Conservation (phyloP, 2,113 vertebrate genomes). For the Etheostoma spectabile region DNA sequence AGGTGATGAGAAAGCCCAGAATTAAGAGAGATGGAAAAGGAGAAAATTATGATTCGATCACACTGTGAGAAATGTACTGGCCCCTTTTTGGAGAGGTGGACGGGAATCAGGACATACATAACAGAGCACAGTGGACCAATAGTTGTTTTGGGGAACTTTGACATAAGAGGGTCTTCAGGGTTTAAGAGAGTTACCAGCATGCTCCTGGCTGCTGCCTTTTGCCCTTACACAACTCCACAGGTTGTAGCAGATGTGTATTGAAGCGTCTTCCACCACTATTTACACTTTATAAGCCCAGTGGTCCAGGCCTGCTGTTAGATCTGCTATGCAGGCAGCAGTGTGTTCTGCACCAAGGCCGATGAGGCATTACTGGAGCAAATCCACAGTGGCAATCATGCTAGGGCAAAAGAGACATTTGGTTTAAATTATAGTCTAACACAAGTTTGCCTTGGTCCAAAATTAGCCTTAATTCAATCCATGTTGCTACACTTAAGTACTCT, state of each 20-base stretch:
- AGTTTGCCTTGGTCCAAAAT: neutral
- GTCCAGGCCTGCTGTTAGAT: neutral
- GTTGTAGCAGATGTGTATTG: neutral
- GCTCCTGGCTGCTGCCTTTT: neutral
- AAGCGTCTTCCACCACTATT: neutral
- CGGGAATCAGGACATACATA: neutral
- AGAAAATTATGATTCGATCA: conserved; percentile 1
- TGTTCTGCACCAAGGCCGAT: neutral
- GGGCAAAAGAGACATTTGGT: neutral
- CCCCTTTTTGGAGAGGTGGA: neutral
- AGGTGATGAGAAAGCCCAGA: conserved; percentile 3
- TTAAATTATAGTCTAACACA: neutral
- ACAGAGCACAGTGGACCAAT: neutral
- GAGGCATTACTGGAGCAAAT: neutral
- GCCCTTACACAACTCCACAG: neutral
- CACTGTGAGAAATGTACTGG: conserved; percentile 18
- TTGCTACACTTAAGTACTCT: neutral
- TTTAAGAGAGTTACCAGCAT: neutral
- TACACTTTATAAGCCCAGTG: neutral
- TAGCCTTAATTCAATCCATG: neutral
- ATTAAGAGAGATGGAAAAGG: conserved; percentile 15
- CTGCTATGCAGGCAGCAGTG: neutral
- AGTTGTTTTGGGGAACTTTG: neutral
- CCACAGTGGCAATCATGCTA: neutral
- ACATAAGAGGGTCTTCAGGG: neutral